These are phyloP conservation scores for Cephonodes hylas DNA, from an alignment of 2,888 invertebrate species.

Conservation along the genomic window DNA sequence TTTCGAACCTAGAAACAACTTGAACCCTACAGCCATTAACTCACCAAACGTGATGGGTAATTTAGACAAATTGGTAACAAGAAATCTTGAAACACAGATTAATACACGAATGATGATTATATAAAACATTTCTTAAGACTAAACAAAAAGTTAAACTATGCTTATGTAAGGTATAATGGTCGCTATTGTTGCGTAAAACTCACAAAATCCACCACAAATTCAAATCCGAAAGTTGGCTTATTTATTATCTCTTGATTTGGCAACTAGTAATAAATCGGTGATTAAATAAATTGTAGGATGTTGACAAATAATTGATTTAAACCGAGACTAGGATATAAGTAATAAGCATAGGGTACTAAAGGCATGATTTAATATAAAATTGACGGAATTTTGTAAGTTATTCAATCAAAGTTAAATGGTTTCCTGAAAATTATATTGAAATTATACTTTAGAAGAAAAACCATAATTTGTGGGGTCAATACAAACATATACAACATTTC, in stretches of 20 bases:
- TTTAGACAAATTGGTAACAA: not conserved
- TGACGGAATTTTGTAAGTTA: too few relatives aligned
- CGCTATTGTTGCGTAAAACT: not conserved
- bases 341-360: too few relatives aligned
- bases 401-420: too few relatives aligned
- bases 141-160: not conserved
- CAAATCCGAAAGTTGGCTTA: not conserved
- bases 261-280: not conserved
- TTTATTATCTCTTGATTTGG: not conserved
- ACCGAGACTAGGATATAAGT: too few relatives aligned
- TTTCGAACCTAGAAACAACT: too few relatives aligned
- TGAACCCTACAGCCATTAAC: too few relatives aligned
- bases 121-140: not conserved
- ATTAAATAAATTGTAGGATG: not conserved
- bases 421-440: too few relatives aligned
- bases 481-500: too few relatives aligned
- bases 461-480: too few relatives aligned
- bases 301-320: not conserved
- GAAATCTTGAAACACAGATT: not conserved
- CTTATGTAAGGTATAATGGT: not conserved
- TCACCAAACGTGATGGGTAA: too few relatives aligned
- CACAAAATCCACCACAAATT: not conserved
- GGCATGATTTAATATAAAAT: too few relatives aligned
- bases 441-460: too few relatives aligned
- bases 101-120: not conserved